Conservation (phyloP, 35 echinoderm and acorn worm genomes). For the Heliocidaris tuberculata region DNA sequence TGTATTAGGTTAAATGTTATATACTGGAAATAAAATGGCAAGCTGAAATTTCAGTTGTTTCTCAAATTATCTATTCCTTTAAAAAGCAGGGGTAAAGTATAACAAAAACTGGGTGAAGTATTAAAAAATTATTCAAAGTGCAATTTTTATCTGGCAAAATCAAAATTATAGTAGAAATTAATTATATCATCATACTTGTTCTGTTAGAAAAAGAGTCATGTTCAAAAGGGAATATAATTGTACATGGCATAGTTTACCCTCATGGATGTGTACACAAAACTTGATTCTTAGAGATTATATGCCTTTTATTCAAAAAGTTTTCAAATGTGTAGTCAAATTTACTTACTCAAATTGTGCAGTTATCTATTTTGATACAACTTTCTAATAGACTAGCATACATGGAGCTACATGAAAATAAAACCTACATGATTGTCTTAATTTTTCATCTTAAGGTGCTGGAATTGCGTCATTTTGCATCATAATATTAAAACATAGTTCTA, state of each 20-base stretch:
- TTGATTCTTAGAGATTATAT: not conserved
- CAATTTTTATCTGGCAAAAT: not conserved
- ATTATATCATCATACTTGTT: not conserved
- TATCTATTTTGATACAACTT: not conserved
- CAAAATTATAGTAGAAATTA: not conserved
- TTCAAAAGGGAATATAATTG: not conserved
- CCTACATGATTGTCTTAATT: not conserved
- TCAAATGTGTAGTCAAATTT: not conserved
- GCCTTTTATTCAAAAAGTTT: not conserved
- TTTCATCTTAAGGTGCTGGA: not conserved
- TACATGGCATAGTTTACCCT: not conserved
- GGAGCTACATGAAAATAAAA: not conserved
- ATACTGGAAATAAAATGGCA: not conserved
- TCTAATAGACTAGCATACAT: not conserved
- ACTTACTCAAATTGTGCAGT: not conserved
- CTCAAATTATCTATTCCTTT: not conserved
- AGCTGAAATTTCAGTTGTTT: not conserved
- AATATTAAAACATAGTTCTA: not conserved
- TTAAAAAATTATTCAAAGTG: not conserved
- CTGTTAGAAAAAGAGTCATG: not conserved
- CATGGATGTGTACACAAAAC: not conserved
- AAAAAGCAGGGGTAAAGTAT: not conserved
- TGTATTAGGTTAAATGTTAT: not conserved
- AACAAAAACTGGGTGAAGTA: not conserved
- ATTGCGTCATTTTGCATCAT: not conserved